Evolutionary conservation across 2,113 vertebrate species (phyloP).

Genomic region (Acrocephalus arundinaceus): DNA sequence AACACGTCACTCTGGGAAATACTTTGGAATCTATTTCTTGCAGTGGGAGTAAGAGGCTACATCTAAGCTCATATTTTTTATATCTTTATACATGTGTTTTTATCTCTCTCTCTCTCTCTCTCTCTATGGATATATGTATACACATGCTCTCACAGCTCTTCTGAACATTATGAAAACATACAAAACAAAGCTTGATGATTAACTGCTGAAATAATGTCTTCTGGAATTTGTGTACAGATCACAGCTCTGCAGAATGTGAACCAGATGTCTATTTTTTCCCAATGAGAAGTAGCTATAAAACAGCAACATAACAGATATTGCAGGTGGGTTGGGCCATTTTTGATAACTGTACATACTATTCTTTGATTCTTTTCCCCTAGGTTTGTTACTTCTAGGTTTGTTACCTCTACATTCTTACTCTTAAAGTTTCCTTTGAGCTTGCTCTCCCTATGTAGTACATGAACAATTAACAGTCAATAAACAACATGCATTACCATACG

Average conservation of each 20-base stretch:
- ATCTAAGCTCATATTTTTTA: neutral
- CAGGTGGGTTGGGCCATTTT: neutral
- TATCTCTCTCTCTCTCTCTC: rapidly evolving
- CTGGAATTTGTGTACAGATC: neutral
- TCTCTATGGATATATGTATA: neutral
- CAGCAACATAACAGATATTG: rapidly evolving
- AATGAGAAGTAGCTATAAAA: neutral
- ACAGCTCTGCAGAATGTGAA: neutral
- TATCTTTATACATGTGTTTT: neutral
- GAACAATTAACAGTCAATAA: neutral
- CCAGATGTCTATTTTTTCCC: neutral
- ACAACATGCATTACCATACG: neutral
- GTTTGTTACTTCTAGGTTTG: neutral
- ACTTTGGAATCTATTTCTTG: neutral
- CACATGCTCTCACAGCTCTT: neutral
- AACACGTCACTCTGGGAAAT: neutral
- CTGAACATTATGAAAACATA: neutral
- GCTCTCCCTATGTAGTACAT: neutral
- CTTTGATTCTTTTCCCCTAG: neutral
- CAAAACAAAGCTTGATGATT: neutral
- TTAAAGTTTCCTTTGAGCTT: neutral
- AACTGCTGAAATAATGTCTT: neutral
- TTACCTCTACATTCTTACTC: neutral
- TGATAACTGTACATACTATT: neutral
- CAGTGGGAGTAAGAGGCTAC: neutral